phyloP scores from a whole-genome alignment of 2,797 vertebrate species.

The Alca torda region DNA sequence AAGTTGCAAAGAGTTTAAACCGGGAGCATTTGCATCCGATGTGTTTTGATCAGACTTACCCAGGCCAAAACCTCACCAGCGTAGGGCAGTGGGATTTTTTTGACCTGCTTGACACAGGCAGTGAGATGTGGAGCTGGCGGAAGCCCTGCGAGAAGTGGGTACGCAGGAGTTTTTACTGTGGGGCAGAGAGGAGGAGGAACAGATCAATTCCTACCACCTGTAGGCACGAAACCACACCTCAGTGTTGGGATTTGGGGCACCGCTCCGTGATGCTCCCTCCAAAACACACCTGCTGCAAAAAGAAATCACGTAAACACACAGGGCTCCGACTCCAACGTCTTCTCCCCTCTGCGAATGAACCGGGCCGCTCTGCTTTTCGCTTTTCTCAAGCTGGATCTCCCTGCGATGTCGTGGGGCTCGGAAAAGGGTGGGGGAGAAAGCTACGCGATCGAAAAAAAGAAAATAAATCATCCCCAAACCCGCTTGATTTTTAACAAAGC shows the following conservation, averaged over 20 bases:
- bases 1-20: background rate
- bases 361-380: background rate
- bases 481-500: constrained; percentile 10
- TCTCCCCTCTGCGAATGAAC: background rate
- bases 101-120: background rate
- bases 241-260: background rate
- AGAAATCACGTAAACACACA: background rate
- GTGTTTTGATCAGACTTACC: background rate
- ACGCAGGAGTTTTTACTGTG: background rate
- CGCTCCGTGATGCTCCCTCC: background rate
- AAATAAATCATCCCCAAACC: background rate
- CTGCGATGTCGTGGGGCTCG: background rate
- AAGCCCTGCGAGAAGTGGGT: background rate
- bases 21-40: accelerated
- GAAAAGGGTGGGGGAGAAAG: background rate
- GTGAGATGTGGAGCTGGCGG: background rate
- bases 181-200: background rate
- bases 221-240: background rate
- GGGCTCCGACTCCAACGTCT: background rate
- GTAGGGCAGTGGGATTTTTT: background rate
- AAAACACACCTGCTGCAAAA: background rate
- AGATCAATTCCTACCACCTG: background rate
- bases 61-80: accelerated
- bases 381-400: background rate
- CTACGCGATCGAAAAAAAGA: background rate